These are phyloP conservation scores for Ellobium chinense DNA, from an alignment of 2,888 invertebrate genomes.

Conservation along the genomic window DNA sequence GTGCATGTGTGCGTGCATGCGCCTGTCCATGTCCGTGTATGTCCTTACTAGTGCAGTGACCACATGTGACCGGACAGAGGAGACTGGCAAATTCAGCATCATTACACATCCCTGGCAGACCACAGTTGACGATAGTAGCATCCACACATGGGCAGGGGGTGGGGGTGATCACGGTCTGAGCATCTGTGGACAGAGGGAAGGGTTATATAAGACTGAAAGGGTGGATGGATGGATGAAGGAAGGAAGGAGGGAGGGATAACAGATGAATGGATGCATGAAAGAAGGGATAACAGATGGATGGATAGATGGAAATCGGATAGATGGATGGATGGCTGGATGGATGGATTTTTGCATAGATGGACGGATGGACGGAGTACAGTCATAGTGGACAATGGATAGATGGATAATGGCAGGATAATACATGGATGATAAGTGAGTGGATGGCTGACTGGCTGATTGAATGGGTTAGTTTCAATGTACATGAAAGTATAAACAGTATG, in stretches of 20 bases:
- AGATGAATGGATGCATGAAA: no score
- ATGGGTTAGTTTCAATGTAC: no score
- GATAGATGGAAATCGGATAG: not conserved
- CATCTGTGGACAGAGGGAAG: no score
- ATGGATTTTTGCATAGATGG: no score
- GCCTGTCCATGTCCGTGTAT: not conserved
- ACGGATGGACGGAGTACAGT: no score
- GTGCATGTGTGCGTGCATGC: not conserved
- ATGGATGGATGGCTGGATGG: not conserved
- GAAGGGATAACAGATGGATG: no score
- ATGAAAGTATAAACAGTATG: not conserved
- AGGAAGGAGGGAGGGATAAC: no score
- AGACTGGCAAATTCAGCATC: conserved; percentile 9
- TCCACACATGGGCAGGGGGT: not conserved
- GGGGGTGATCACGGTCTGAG: no score
- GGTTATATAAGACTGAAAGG: no score
- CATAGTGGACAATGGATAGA: no score
- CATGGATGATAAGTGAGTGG: not conserved
- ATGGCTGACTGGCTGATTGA: not conserved
- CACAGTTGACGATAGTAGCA: not conserved
- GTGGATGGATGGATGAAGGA: no score
- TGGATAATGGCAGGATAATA: no score
- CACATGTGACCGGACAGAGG: not conserved
- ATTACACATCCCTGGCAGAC: not conserved
- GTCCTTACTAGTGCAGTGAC: not conserved